Evolutionary conservation across 64 coral and sea anemone genomes (phyloP).

Genomic region (Pocillopora verrucosa): DNA sequence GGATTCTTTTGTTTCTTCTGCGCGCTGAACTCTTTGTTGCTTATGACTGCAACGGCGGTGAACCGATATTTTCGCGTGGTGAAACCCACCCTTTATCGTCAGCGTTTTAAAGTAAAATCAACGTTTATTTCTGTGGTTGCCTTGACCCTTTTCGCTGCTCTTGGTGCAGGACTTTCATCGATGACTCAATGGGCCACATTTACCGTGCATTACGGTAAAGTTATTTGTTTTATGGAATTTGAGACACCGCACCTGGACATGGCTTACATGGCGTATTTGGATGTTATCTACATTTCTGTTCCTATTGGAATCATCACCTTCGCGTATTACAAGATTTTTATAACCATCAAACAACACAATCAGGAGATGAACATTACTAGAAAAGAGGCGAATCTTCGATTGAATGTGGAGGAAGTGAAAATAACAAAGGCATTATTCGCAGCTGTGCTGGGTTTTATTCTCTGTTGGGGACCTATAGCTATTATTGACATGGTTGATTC

Average conservation of each 20-base stretch:
- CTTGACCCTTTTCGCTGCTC: conserved; percentile 12
- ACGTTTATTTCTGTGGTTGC: conserved; percentile 10
- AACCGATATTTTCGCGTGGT: conserved; percentile 72
- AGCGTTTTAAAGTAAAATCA: conserved; percentile 41
- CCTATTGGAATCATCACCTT: conserved; percentile 51
- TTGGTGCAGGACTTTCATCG: conserved; percentile 41
- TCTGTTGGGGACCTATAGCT: conserved; percentile 67
- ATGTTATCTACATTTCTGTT: conserved; percentile 29
- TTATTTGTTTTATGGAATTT: conserved; percentile 53
- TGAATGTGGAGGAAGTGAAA: conserved; percentile 61
- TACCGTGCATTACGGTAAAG: conserved; percentile 61
- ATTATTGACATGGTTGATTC: conserved; percentile 55
- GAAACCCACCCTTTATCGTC: conserved; percentile 31
- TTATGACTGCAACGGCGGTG: conserved; percentile 68
- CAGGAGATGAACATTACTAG: background rate
- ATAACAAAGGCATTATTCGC: conserved; percentile 63
- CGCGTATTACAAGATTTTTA: conserved; percentile 59
- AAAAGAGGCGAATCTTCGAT: background rate
- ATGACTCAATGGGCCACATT: conserved; percentile 21
- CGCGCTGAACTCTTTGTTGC: conserved; percentile 47
- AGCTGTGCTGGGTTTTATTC: conserved; percentile 48
- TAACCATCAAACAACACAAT: conserved; percentile 41
- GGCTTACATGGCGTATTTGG: conserved; percentile 51
- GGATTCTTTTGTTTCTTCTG: conserved; percentile 65
- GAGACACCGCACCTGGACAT: conserved; percentile 14